Base-by-base conservation (phyloP, 1,140 invertebrate species). In the Zaprionus taronus region DNA sequence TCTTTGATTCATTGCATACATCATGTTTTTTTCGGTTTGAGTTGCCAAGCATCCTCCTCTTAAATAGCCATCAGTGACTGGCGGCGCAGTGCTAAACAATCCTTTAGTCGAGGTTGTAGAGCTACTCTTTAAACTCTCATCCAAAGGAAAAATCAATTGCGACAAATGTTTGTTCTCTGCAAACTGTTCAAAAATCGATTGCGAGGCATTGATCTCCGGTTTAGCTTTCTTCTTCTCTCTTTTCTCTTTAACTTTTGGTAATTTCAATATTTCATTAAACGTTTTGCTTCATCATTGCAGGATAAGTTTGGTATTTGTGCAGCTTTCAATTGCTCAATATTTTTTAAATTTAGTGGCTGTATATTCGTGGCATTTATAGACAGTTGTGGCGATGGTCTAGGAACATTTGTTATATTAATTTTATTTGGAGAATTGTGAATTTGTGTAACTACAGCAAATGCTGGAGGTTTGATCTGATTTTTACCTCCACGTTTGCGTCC, bases 401-500 rank as follows among this genome's bases (percentile, higher is more conserved):
- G 4, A 17, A 58, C 36, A 0, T 51, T 47, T 36, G 60, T 31
- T 9, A 57, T 5, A 24, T 77, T 83, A 0, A 36, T 5, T 49
- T 66, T 78, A 24, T 74, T 79, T 17, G 44, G 14, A 12, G 57
- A 41, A 22, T 72, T 61, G 2, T 26, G 24, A 26, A 47, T 34
- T 6, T 64, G 17, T 60, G 41, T 47, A 47, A 7, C 41, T 9
- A 2, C 41, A 47, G 41, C 2, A 17, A 34, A 57, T 36, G 26
- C 6, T 24, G 17, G 5, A 1, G 47, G 15, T n/a, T 72, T 79
- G 6, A 38, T 47, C 22, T 69, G 68, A 78, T 91, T 91, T 64
- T 92, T 92, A 1, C 83, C 81, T 1, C 87, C 91, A 17, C 91
- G 85, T 20, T 92, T 92, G 11, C 91, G 85, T 12, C 91, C 91